Evolutionary conservation across 2,113 vertebrate genomes (phyloP).

Genomic region (Ctenodactylus gundi): DNA sequence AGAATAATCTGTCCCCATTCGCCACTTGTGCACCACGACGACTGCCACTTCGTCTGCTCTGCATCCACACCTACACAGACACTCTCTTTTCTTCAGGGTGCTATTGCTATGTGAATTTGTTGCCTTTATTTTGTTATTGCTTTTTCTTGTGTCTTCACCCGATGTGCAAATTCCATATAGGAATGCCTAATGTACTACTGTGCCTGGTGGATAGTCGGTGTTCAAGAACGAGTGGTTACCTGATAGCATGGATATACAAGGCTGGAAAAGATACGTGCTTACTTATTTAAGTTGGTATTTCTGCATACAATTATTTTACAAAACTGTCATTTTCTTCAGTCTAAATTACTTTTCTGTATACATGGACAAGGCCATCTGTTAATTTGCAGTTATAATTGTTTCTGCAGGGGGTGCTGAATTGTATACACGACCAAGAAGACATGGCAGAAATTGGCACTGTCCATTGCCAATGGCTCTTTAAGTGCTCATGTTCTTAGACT

Average conservation of each 20-base stretch:
- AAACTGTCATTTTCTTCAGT: not conserved
- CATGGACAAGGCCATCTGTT: slow-evolving; percentile 53
- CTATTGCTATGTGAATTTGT: not conserved
- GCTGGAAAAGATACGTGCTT: not conserved
- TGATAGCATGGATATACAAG: not conserved
- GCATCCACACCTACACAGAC: rapidly evolving
- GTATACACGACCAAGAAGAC: slow-evolving; percentile 28
- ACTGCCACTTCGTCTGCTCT: too few relatives aligned
- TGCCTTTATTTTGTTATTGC: not conserved
- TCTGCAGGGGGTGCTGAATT: slow-evolving; percentile 63
- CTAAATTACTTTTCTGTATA: not conserved
- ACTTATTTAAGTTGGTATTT: not conserved
- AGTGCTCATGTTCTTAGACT: not conserved
- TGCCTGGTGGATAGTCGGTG: rapidly evolving
- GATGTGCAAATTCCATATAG: not conserved
- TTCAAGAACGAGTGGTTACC: not conserved
- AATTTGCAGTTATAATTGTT: slow-evolving; percentile 52
- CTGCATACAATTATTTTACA: not conserved
- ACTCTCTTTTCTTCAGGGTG: not conserved
- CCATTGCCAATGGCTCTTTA: slow-evolving; percentile 9
- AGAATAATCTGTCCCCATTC: not conserved
- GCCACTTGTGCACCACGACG: rapidly evolving
- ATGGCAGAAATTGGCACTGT: not conserved
- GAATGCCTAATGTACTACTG: not conserved
- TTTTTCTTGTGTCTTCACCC: not conserved